A percentile compares a stretch with the other conserved stretches of the same genome.
Evolutionary conservation across 2,888 invertebrate species (phyloP).

Genomic region (Ernsta delagoae): DNA sequence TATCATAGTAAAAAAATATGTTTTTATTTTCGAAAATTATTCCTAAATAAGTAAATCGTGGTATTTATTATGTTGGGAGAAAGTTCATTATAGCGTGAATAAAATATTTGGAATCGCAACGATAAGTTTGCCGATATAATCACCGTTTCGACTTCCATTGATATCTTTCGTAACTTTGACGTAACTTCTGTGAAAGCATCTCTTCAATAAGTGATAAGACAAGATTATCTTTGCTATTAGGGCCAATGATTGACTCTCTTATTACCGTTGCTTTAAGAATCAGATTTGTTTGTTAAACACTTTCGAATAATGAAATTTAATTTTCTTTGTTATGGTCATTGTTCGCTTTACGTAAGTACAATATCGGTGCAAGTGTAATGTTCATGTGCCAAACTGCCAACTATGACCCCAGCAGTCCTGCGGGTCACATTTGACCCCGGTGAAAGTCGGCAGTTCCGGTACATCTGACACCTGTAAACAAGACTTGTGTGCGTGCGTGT

Average conservation of each 20-base stretch:
- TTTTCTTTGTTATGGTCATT: constrained; percentile 36
- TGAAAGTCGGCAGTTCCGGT: constrained; percentile 80
- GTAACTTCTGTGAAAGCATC: constrained; percentile 68
- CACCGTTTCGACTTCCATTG: constrained; percentile 42
- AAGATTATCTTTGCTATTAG: constrained; percentile 1
- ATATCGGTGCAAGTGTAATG: constrained; percentile 37
- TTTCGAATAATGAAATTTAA: constrained; percentile 30
- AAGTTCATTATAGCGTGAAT: constrained; percentile 20
- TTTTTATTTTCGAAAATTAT: neutral
- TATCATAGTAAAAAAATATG: neutral
- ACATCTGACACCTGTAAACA: constrained; percentile 72
- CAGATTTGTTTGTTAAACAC: constrained; percentile 23
- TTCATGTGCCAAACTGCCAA: constrained; percentile 44
- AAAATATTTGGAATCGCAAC: constrained; percentile 14
- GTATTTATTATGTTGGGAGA: constrained; percentile 22
- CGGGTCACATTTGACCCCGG: constrained; percentile 45
- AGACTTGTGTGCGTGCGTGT: constrained; percentile 64
- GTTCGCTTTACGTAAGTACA: constrained; percentile 43
- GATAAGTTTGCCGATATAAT: constrained; percentile 41
- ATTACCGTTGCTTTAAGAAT: constrained; percentile 30
- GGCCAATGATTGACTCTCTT: neutral
- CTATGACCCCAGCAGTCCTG: constrained; percentile 50
- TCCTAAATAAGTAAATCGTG: neutral
- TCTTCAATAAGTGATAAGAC: constrained; percentile 44
- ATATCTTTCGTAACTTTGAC: constrained; percentile 60